Evolutionary conservation across 2,888 invertebrate species (phyloP), one percentile per base, ranked within the genome.

Genomic region (Polymixis flavicincta): DNA sequence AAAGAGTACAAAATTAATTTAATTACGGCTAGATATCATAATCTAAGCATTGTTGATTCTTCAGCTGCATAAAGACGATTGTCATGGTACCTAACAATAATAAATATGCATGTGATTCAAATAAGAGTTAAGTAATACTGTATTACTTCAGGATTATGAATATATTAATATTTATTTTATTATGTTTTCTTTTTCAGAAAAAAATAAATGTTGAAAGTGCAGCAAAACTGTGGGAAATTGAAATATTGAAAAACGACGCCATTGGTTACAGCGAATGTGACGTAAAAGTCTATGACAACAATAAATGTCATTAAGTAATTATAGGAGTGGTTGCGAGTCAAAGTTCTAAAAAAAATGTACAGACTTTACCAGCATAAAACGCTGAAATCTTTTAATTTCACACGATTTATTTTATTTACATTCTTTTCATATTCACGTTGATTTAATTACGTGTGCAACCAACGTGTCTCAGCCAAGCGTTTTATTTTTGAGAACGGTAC

Each of bases 401-500:
- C 50, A 13, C 8, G 6, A 52, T 64, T 32, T 54, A 4, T 50
- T 55, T 50, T 45, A 22, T 17, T 66, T 25, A 50, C 9, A 13
- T 17, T 25, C 2, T 14, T 45, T 67, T 63, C 3, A 48, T 63
- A 63, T 54, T 52, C 55, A 65, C 37, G 68, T 68, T 66, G 66
- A 82, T 81, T 73, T 55, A 78, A 81, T 82, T 70, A 59, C 61
- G 67, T 78, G 73, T 74, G 60, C 68, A 82, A 28, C 64, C 71
- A 73, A 67, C 70, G 37, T 70, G 64, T 79, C 60, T 42, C 25
- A 54, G 19, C 68, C 37, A 60, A 76, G 69, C 61, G 75, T 89
- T 89, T 90, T 88, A 86, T 87, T 89, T 84, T 69, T 80, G 79
- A 78, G 82, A 82, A 76, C 63, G 59, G 50, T 17, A 42, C 32